Evolutionary conservation across 2,888 invertebrate genomes (phyloP).

Genomic region (Germaria angustata): DNA sequence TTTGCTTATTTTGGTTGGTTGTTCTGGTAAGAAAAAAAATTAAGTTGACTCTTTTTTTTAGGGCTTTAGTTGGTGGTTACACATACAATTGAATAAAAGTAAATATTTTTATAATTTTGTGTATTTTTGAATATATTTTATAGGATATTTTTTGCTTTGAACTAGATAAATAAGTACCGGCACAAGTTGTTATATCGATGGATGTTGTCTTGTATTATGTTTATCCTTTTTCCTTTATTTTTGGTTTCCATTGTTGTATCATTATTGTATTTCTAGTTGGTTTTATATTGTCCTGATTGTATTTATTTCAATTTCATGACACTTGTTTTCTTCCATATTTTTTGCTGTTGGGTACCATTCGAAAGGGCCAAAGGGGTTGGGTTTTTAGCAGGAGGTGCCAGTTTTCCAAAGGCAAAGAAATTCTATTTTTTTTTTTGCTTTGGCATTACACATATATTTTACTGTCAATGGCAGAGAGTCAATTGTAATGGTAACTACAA

Average conservation of each 20-base stretch:
- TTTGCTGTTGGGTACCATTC: neutral
- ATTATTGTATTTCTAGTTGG: constrained; percentile 40
- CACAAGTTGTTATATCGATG: constrained; percentile 53
- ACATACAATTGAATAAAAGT: neutral
- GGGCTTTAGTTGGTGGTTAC: neutral
- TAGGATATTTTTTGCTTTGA: neutral
- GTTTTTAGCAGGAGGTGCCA: constrained; percentile 2
- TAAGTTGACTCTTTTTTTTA: neutral
- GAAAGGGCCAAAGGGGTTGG: neutral
- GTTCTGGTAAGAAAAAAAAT: constrained; percentile 41
- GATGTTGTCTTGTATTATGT: constrained; percentile 25
- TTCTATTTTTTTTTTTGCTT: neutral
- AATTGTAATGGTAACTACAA: constrained; percentile 41
- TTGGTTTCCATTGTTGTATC: constrained; percentile 35
- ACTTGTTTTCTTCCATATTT: neutral
- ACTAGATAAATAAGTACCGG: constrained; percentile 3
- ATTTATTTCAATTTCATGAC: constrained; percentile 58
- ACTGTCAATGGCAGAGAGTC: constrained; percentile 57
- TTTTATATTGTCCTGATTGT: constrained; percentile 53
- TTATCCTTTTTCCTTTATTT: constrained; percentile 12
- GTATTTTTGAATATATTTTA: neutral
- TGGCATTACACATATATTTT: constrained; percentile 29
- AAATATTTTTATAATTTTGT: constrained; percentile 7
- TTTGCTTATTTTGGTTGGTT: constrained; percentile 34
- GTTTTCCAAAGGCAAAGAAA: constrained; percentile 4